Evolutionary conservation across 2,888 invertebrate genomes (phyloP), one percentile per base, ranked within the genome.

Genomic region (Aphodius granarius): DNA sequence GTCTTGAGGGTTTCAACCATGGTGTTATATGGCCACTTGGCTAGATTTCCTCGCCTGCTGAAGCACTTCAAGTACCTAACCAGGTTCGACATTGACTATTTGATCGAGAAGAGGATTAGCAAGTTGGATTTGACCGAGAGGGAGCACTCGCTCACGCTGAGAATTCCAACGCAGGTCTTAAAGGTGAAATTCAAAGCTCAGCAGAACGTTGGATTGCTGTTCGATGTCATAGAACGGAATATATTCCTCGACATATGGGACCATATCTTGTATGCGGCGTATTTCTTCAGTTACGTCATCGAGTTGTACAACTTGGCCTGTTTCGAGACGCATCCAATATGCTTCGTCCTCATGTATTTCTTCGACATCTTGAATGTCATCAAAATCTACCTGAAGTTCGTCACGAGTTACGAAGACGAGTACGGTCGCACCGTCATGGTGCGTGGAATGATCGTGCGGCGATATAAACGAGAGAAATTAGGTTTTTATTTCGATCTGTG

Each of bases 401-500:
- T 78, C 73, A 77, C 78, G 5, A 73, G 76, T 15, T 80, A 76
- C 73, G 80, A 80, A 21, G 77, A 82, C 64, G 81, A 81, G 72
- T 80, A 71, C 66, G 82, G 81, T 17, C 77, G 77, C 62, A 9
- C 79, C 23, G 74, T 81, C 5, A 75, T 63, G 1, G 73, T 78
- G 43, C 72, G 72, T 16, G 75, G 66, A 63, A 75, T 78, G 73
- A 80, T 82, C 43, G 77, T 76, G 3, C 71, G 19, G 4, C 65
- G 77, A 5, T 82, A 81, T 65, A 65, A 79, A 3, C 76, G 66
- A 15, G 4, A 64, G 5, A 73, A 23, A 6, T 22, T 73, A 13
- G 82, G 81, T 63, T 82, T 82, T 72, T 78, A 75, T 63, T 74
- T 80, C 9, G 79, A 82, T 19, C 9, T 81, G 4, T 66, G 74